phyloP scores from a whole-genome alignment of 2,888 invertebrate species.

The Rotaria socialis region DNA sequence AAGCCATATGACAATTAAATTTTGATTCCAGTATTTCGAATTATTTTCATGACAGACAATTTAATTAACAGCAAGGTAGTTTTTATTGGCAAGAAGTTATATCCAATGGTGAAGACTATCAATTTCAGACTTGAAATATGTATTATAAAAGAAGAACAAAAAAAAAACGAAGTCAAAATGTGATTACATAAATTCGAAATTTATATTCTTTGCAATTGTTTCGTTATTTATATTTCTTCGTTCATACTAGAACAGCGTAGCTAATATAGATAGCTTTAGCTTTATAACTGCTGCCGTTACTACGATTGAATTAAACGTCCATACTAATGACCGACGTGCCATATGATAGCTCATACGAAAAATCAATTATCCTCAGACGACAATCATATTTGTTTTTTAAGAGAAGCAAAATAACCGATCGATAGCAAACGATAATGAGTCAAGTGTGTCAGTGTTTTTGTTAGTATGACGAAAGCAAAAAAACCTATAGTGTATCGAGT shows the following conservation, averaged over 20 bases:
- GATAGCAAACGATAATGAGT: background rate
- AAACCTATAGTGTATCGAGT: background rate
- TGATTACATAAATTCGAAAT: too few relatives aligned
- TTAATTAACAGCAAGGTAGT: background rate
- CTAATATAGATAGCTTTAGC: background rate
- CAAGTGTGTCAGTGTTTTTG: background rate
- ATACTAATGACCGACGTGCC: background rate
- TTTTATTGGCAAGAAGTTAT: background rate
- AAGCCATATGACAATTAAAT: background rate
- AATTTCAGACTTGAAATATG: background rate
- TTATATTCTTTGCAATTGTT: too few relatives aligned
- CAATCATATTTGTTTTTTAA: background rate
- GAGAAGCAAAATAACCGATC: background rate
- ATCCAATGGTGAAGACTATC: background rate
- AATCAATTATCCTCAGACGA: background rate
- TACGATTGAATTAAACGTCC: background rate
- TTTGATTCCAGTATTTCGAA: background rate
- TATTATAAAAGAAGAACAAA: background rate
- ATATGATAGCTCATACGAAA: background rate
- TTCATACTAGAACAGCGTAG: background rate
- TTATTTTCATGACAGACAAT: background rate
- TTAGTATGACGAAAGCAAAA: background rate
- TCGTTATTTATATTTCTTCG: too few relatives aligned
- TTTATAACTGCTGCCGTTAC: background rate
- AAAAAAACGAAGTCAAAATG: too few relatives aligned